These are phyloP conservation scores for Oikopleura dioica DNA, from an alignment of 23 tunicate species.

Conservation along the genomic window DNA sequence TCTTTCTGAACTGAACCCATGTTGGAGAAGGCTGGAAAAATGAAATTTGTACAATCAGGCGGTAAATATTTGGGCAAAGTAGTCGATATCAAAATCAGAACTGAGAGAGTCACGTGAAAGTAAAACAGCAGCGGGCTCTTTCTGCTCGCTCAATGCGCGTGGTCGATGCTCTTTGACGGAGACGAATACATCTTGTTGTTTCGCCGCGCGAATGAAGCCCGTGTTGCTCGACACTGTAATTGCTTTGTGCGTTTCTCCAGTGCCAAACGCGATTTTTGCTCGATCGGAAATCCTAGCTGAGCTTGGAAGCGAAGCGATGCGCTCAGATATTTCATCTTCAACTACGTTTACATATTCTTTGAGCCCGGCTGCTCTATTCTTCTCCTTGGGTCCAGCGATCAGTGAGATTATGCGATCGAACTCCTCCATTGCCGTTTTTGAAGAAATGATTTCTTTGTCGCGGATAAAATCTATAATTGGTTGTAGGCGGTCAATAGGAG, in stretches of 20 bases:
- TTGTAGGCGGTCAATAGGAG: no score
- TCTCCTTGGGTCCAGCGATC: background rate
- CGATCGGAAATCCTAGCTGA: background rate
- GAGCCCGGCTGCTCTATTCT: background rate
- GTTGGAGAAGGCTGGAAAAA: no score
- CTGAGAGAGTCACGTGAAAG: background rate
- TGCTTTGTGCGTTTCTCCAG: background rate
- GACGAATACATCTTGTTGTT: background rate
- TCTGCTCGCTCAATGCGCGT: constrained; percentile 1
- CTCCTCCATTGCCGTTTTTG: background rate
- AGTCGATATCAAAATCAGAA: background rate
- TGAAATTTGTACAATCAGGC: background rate
- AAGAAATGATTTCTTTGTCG: background rate
- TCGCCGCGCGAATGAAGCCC: background rate
- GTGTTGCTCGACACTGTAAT: constrained; percentile 2
- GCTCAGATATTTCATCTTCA: background rate
- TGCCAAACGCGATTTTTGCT: constrained; percentile 5
- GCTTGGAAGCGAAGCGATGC: background rate
- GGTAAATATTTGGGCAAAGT: background rate
- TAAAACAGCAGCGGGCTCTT: background rate
- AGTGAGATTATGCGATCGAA: background rate
- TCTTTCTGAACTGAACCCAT: no score
- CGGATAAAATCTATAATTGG: background rate
- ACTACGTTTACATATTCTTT: background rate
- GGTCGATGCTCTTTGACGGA: constrained; percentile 3